phyloP scores from a whole-genome alignment of 1,140 invertebrate genomes.

The Pentalonia nigronervosa region DNA sequence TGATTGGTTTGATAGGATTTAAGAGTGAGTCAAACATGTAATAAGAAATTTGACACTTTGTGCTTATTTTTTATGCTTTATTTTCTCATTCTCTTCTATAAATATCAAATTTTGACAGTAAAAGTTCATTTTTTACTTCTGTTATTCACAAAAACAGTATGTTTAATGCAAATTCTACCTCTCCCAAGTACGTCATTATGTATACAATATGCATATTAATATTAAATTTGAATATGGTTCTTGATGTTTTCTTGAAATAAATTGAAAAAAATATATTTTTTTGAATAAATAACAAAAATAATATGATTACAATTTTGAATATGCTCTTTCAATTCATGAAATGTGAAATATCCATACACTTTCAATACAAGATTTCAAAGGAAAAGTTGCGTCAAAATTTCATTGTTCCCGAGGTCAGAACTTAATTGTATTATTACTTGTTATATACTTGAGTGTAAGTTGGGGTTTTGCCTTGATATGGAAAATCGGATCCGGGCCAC shows the following conservation, averaged over 20 bases:
- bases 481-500: conserved; percentile 69
- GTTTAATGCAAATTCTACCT: not conserved
- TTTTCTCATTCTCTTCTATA: not conserved
- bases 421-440: conserved; percentile 36
- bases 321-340: not conserved
- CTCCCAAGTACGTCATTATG: no score
- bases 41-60: not conserved
- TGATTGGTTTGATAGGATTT: not conserved
- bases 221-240: not conserved
- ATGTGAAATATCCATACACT: not conserved
- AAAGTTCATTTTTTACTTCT: not conserved
- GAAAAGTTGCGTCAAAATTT: not conserved
- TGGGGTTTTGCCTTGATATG: conserved; percentile 66
- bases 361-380: not conserved
- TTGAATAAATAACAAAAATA: not conserved
- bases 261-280: not conserved
- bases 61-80: not conserved
- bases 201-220: not conserved
- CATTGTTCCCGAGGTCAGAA: not conserved
- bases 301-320: not conserved
- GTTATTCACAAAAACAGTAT: no score
- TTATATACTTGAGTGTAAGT: conserved; percentile 67
- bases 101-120: not conserved
- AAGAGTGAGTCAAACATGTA: not conserved
- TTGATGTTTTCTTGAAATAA: not conserved